Base-by-base conservation (phyloP, 2,113 vertebrate genomes). In the Rallus limicola region DNA sequence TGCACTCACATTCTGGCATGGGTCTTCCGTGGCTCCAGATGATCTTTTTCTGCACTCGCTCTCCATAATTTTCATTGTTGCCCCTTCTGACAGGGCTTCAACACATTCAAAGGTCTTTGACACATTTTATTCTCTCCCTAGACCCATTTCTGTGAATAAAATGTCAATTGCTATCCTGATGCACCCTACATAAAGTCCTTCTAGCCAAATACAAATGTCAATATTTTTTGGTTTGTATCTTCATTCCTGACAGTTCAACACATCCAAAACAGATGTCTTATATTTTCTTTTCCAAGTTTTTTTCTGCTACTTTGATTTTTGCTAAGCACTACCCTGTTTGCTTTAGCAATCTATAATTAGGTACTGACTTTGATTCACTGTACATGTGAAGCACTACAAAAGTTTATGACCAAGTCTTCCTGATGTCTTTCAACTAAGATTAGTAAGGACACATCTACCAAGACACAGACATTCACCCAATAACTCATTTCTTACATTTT, bases 1-100 rank as follows among this genome's bases (percentile, higher is more conserved):
- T 4, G 6, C 17, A 25, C 5, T 8, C 3, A 10, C 11, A 0
- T 70, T 58, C 44, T 78, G 19, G 6, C 17, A 8, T 16, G n/a
- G 25, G 19, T 5, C 44, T 80, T 77, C 23, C 15, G 19, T 69
- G 55, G 17, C 26, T 58, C 34, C 20, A 89, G 60, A 5, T 64
- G 72, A 56, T 34, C 17, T 80, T 86, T 50, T 71, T 40, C 20
- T 58, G 26, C 6, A 21, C 12, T 62, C 3, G 2, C 3, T 60
- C 26, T 84, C 29, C 13, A 14, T 8, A 67, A 74, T 90, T 92
- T 90, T 44, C 10, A 18, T 65, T 92, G 79, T 3, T 55, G 33
- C 33, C 79, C 18, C 4, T 75, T 82, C 36, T 67, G 5, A 53
- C 23, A 70, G 20, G 42, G 4, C 11, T 90, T 60, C 63, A 68